Evolutionary conservation across 2,113 vertebrate genomes (phyloP).

Genomic region (Crotalus tigris): DNA sequence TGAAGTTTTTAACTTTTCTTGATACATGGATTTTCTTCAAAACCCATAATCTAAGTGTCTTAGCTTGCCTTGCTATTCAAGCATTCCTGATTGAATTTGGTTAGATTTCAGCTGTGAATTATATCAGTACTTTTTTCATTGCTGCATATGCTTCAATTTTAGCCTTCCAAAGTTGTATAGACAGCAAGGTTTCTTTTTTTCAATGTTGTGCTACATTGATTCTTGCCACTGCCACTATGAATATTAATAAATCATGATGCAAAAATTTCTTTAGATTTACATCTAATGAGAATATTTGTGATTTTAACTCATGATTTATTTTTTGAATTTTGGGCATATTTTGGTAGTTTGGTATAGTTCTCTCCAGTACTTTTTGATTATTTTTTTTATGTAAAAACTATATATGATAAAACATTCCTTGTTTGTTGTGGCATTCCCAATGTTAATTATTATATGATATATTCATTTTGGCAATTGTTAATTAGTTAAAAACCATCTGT

Average conservation of each 20-base stretch:
- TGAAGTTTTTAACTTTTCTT: too few species aligned
- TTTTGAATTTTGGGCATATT: neutral
- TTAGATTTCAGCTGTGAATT: neutral
- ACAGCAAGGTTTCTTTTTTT: neutral
- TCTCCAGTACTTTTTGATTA: neutral
- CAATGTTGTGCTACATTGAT: neutral
- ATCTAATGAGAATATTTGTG: neutral
- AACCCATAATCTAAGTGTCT: neutral
- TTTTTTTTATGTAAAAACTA: neutral
- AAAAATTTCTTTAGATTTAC: neutral
- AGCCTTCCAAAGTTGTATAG: neutral
- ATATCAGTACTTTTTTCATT: neutral
- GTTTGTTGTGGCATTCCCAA: too few species aligned
- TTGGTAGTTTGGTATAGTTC: neutral
- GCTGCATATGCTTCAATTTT: neutral
- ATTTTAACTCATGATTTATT: neutral
- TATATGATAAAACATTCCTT: neutral
- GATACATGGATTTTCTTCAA: too few species aligned
- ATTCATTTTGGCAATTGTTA: too few species aligned
- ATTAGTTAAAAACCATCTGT: too few species aligned
- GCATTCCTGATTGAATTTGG: neutral
- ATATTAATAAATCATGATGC: neutral
- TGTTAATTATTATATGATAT: too few species aligned
- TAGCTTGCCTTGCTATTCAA: neutral
- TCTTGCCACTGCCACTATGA: neutral